Percentiles rank a stretch among this genome's conserved stretches.
Evolutionary conservation across 1,140 invertebrate species (phyloP).

Genomic region (Frieseomelitta varia): DNA sequence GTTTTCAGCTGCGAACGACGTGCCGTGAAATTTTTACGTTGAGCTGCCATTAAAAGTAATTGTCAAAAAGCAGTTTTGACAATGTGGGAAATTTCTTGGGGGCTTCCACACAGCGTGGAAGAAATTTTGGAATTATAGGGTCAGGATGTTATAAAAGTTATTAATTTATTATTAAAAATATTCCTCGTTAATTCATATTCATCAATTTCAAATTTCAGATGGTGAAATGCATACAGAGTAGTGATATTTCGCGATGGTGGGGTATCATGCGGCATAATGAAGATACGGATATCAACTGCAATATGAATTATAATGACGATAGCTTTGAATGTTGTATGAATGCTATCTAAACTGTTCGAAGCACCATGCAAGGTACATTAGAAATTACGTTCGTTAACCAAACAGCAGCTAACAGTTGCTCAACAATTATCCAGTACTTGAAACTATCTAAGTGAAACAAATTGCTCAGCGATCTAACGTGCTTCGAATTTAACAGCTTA

Average conservation of each 20-base stretch:
- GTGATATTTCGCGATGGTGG: neutral
- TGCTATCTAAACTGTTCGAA: neutral
- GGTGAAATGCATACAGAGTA: neutral
- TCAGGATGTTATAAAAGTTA: neutral
- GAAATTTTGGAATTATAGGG: neutral
- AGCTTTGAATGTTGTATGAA: neutral
- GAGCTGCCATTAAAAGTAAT: neutral
- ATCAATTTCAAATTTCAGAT: neutral
- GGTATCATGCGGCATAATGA: neutral
- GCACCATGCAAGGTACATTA: neutral
- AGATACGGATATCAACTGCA: neutral
- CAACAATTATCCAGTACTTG: neutral
- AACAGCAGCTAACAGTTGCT: neutral
- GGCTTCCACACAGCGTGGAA: neutral
- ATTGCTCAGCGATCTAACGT: neutral
- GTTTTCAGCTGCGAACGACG: neutral
- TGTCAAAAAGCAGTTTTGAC: neutral
- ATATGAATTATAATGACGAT: neutral
- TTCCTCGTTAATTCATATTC: no score
- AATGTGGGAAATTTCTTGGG: accelerated
- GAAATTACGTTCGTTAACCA: neutral
- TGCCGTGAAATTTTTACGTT: neutral
- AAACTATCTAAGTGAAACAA: neutral
- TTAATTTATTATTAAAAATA: no score
- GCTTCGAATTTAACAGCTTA: neutral